Percentiles rank a stretch among this genome's conserved stretches.
Evolutionary conservation across 2,797 vertebrate genomes (phyloP).

Genomic region (Cirrhinus molitorella): DNA sequence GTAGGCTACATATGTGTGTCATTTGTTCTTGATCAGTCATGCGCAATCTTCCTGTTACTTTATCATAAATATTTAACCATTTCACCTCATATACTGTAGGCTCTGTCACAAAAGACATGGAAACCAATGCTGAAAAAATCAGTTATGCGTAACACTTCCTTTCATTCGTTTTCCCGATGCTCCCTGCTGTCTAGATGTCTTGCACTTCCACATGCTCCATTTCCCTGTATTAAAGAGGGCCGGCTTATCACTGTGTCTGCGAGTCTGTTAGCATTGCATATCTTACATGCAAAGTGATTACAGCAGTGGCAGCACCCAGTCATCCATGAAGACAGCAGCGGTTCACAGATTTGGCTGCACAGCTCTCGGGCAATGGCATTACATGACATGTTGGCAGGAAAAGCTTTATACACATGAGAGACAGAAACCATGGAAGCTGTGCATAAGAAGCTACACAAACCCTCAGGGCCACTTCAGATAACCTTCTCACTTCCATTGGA

Average conservation of each 20-base stretch:
- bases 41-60: background rate
- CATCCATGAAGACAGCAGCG: conserved; percentile 53
- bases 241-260: conserved; percentile 39
- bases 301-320: conserved; percentile 46
- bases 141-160: background rate
- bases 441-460: conserved; percentile 42
- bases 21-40: background rate
- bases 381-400: conserved; percentile 59
- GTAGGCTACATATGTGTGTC: background rate
- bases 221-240: conserved; percentile 41
- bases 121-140: conserved; percentile 14
- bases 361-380: conserved; percentile 56
- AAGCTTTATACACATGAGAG: conserved; percentile 55
- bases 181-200: conserved; percentile 44
- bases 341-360: conserved; percentile 53
- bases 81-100: background rate
- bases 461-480: conserved; percentile 25
- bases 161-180: conserved; percentile 29
- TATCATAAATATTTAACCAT: background rate
- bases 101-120: background rate
- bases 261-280: conserved; percentile 47
- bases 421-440: conserved; percentile 38
- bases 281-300: conserved; percentile 55
- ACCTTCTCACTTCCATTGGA: background rate
- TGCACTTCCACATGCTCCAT: conserved; percentile 27